phyloP scores from a whole-genome alignment of 2,888 invertebrate species.

The Lypha dubia region DNA sequence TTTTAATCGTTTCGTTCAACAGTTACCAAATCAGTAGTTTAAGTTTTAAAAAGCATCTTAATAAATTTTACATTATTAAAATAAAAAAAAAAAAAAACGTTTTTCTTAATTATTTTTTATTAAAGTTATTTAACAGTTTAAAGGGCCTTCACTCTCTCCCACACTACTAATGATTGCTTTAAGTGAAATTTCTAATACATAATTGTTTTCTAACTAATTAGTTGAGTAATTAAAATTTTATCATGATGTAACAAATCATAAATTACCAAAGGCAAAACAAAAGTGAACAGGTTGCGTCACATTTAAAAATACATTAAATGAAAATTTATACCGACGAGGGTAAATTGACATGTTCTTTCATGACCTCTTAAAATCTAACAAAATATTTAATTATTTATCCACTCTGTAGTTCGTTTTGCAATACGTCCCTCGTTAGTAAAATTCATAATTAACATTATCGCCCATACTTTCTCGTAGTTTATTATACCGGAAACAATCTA shows the following conservation, averaged over 20 bases:
- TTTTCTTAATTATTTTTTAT: neutral
- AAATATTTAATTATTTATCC: neutral
- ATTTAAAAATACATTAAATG: conserved; percentile 35
- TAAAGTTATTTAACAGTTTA: neutral
- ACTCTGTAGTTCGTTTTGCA: neutral
- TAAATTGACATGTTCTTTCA: neutral
- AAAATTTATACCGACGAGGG: neutral
- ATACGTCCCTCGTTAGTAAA: conserved; percentile 12
- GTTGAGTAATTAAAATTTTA: conserved; percentile 63
- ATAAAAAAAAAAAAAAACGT: too few species aligned
- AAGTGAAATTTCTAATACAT: neutral
- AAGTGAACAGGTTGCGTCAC: conserved; percentile 16
- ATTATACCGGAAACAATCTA: conserved; percentile 56
- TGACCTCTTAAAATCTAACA: neutral
- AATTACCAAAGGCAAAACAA: conserved; percentile 30
- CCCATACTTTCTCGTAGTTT: conserved; percentile 6
- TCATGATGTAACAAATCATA: conserved; percentile 47
- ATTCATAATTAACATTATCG: conserved; percentile 2
- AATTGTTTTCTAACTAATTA: conserved; percentile 62
- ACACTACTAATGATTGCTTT: neutral
- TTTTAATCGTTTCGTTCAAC: neutral
- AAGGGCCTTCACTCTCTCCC: neutral
- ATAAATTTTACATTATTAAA: neutral
- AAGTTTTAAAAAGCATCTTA: neutral
- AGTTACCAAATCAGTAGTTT: neutral